Evolutionary conservation across 2,888 invertebrate species (phyloP).

Genomic region (Nephrotoma appendiculata): DNA sequence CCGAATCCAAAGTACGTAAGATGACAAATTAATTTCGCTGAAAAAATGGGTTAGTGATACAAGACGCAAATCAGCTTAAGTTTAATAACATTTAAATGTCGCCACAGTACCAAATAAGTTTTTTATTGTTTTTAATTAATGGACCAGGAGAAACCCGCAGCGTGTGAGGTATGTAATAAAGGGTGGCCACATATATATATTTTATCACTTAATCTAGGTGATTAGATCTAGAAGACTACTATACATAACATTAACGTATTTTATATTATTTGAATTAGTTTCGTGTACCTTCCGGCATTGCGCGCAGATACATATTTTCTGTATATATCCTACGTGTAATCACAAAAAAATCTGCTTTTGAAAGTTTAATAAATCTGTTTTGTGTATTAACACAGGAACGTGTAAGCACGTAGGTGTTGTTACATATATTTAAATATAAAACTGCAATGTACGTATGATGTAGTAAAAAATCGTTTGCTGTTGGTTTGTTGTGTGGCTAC

Average conservation of each 20-base stretch:
- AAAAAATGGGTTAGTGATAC: neutral
- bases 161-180: neutral
- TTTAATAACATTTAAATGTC: neutral
- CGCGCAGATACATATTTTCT: neutral
- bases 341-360: neutral
- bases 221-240: neutral
- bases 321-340: neutral
- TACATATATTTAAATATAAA: neutral
- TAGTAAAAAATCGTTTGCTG: neutral
- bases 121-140: neutral
- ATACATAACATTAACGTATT: neutral
- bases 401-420: neutral
- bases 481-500: neutral
- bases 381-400: neutral
- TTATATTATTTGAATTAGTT: neutral
- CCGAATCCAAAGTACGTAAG: neutral
- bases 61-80: neutral
- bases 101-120: neutral
- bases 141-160: neutral
- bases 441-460: neutral
- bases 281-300: neutral
- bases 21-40: neutral
- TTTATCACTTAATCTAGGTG: neutral
- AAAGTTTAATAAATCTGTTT: neutral
- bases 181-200: neutral